phyloP scores from a whole-genome alignment of 1,140 invertebrate genomes.

The Pentalonia nigronervosa region DNA sequence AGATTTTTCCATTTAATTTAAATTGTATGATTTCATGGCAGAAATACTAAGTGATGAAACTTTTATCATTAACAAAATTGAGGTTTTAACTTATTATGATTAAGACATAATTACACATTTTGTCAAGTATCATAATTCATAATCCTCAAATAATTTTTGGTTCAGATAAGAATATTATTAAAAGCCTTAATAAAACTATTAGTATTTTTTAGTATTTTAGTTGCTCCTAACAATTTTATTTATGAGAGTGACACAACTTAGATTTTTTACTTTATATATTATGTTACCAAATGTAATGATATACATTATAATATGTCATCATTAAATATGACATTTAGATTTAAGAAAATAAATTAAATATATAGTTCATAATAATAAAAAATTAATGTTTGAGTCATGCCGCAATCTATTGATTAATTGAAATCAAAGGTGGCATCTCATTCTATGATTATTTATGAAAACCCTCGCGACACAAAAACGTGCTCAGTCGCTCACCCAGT shows the following conservation, averaged over 20 bases:
- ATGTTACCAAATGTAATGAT: too few species aligned
- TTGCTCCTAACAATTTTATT: background rate
- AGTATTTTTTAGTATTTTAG: background rate
- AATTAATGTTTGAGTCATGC: too few species aligned
- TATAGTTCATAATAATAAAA: too few species aligned
- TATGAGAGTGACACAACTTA: background rate
- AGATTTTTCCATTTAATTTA: background rate
- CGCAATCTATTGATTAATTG: too few species aligned
- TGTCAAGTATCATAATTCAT: background rate
- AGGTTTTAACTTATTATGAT: background rate
- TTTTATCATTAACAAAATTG: background rate
- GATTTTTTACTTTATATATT: background rate
- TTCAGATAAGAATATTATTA: background rate
- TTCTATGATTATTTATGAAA: too few species aligned
- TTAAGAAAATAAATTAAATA: too few species aligned
- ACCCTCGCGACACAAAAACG: too few species aligned
- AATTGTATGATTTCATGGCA: background rate
- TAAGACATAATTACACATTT: background rate
- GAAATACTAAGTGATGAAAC: background rate
- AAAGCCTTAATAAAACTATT: background rate
- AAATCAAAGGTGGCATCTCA: too few species aligned
- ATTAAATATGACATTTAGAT: too few species aligned
- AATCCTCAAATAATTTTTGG: background rate
- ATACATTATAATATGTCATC: too few species aligned
- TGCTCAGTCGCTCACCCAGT: too few species aligned